A percentile compares a stretch with the other conserved stretches of the same genome.
Evolutionary conservation across 2,888 invertebrate genomes (phyloP).

Genomic region (Phaedon cochleariae): DNA sequence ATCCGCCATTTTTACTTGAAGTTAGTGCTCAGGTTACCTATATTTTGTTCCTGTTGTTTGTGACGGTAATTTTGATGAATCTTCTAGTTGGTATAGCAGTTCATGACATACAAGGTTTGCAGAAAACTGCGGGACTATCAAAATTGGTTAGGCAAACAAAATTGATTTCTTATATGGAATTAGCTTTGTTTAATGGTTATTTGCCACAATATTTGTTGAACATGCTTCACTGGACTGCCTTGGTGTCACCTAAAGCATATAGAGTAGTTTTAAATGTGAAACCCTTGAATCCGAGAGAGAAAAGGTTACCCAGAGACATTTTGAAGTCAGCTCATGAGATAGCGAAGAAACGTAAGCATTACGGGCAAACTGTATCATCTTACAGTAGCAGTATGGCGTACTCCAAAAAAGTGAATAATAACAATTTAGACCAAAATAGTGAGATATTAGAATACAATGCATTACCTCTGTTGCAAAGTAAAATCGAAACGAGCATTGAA

Average conservation of each 20-base stretch:
- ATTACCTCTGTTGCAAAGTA: slow-evolving; percentile 69
- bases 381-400: slow-evolving; percentile 71
- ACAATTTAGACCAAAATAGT: slow-evolving; percentile 62
- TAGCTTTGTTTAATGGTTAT: slow-evolving; percentile 82
- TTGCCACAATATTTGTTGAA: slow-evolving; percentile 78
- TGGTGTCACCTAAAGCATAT: slow-evolving; percentile 83
- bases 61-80: slow-evolving; percentile 88
- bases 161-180: slow-evolving; percentile 85
- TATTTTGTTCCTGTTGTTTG: slow-evolving; percentile 81
- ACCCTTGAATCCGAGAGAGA: slow-evolving; percentile 84
- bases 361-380: slow-evolving; percentile 74
- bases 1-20: slow-evolving; percentile 78
- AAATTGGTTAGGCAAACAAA: slow-evolving; percentile 86
- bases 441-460: slow-evolving; percentile 60
- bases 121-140: slow-evolving; percentile 85
- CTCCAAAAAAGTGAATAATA: slow-evolving; percentile 72
- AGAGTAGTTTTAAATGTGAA: slow-evolving; percentile 84
- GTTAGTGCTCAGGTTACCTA: slow-evolving; percentile 85
- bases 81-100: slow-evolving; percentile 87
- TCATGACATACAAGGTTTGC: slow-evolving; percentile 85
- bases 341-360: slow-evolving; percentile 78
- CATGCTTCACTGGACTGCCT: slow-evolving; percentile 78
- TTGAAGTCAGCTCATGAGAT: slow-evolving; percentile 83
- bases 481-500: slow-evolving; percentile 74
- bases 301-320: slow-evolving; percentile 80